These are phyloP conservation scores for Thamnophis elegans DNA, from an alignment of 2,797 vertebrate genomes.

Conservation along the genomic window DNA sequence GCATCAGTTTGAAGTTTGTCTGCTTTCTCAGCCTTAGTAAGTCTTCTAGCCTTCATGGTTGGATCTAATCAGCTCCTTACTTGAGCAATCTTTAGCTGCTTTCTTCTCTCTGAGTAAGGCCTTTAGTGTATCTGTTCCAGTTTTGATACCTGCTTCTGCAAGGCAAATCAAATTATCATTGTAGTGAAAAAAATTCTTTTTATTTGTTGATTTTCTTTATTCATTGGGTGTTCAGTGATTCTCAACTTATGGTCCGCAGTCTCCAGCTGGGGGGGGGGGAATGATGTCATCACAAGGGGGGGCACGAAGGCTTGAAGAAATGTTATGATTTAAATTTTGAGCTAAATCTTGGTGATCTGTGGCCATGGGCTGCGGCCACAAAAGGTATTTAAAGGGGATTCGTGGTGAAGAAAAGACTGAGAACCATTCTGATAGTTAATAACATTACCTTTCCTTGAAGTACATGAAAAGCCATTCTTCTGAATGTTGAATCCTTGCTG, in stretches of 20 bases:
- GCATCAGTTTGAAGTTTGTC: background rate
- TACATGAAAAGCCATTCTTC: background rate
- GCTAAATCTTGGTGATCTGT: background rate
- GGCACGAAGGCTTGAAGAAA: background rate
- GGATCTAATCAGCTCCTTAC: background rate
- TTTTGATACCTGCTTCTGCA: background rate
- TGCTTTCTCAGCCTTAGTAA: background rate
- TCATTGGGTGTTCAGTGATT: background rate
- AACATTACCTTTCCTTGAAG: background rate
- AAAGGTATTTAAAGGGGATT: background rate
- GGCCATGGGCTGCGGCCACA: background rate
- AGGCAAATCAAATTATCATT: background rate
- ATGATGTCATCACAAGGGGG: background rate
- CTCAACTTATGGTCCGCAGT: background rate
- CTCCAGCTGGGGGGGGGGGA: background rate
- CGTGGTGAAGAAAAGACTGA: background rate
- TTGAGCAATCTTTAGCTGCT: background rate
- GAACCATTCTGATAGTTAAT: background rate
- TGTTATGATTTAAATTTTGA: background rate
- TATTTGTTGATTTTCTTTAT: background rate
- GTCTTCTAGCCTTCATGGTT: background rate
- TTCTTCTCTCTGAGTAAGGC: background rate
- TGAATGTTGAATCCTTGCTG: background rate
- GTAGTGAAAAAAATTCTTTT: background rate
- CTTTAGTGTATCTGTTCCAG: background rate